Conservation (phyloP, 2,113 vertebrate genomes). For the Oryzias javanicus region DNA sequence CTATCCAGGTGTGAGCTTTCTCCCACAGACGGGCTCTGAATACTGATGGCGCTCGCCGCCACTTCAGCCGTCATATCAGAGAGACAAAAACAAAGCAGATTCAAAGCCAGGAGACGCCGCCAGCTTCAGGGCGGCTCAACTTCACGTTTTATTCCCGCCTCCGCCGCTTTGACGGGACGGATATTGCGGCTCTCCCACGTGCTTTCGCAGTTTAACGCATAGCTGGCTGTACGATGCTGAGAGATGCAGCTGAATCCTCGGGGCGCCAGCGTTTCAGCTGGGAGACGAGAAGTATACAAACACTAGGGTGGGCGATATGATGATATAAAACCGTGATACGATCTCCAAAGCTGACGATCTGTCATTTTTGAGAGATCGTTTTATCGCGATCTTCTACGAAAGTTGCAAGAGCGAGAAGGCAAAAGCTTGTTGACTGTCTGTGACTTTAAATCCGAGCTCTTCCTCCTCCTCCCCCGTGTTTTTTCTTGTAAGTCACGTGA, state of each 20-base stretch:
- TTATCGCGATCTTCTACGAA: too few relatives aligned
- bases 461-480: too few relatives aligned
- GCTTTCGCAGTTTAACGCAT: slow-evolving; percentile 64
- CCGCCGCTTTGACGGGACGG: slow-evolving; percentile 52
- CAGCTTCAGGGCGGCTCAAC: slow-evolving; percentile 45
- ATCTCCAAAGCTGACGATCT: too few relatives aligned
- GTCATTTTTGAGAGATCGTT: too few relatives aligned
- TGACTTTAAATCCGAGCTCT: too few relatives aligned
- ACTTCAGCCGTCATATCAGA: slow-evolving; percentile 49
- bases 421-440: too few relatives aligned
- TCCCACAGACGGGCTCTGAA: slow-evolving; percentile 14
- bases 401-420: too few relatives aligned
- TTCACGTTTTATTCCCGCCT: slow-evolving; percentile 40
- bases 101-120: slow-evolving; percentile 40
- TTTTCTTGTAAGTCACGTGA: too few relatives aligned
- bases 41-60: slow-evolving; percentile 15
- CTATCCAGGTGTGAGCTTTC: slow-evolving; percentile 33
- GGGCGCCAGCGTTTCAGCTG: slow-evolving; percentile 7
- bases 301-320: too few relatives aligned
- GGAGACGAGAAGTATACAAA: not conserved
- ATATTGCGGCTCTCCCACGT: slow-evolving; percentile 57
- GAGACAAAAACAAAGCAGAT: slow-evolving; percentile 44
- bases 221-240: slow-evolving; percentile 37
- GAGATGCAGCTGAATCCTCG: slow-evolving; percentile 17
- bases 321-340: too few relatives aligned